Evolutionary conservation across 2,888 invertebrate genomes (phyloP).

Genomic region (Leptarthrus brevirostris): DNA sequence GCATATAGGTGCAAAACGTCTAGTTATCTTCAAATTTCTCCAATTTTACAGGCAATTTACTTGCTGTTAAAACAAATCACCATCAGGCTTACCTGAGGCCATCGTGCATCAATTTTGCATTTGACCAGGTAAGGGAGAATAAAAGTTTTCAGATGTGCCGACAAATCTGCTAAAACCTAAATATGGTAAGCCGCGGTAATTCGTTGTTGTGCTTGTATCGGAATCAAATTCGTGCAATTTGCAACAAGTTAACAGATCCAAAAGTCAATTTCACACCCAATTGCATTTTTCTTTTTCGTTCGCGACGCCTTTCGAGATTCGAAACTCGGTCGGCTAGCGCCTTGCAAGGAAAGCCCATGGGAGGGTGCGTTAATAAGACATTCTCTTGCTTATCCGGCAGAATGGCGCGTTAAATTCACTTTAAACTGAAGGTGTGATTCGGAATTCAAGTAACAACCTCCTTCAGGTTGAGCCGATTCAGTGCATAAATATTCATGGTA

Average conservation of each 20-base stretch:
- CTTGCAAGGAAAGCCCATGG: neutral
- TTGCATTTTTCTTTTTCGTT: conserved; percentile 49
- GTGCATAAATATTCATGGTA: conserved; percentile 48
- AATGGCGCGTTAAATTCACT: conserved; percentile 36
- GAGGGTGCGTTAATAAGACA: conserved; percentile 37
- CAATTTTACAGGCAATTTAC: neutral
- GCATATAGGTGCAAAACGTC: neutral
- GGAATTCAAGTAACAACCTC: conserved; percentile 43
- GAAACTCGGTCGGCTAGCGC: conserved; percentile 1
- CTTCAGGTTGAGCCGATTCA: conserved; percentile 33
- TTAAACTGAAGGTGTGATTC: conserved; percentile 45
- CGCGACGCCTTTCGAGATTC: neutral
- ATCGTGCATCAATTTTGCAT: conserved; percentile 4
- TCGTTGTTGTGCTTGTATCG: neutral
- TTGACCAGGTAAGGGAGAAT: neutral
- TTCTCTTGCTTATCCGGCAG: conserved; percentile 16
- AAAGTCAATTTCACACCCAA: conserved; percentile 54
- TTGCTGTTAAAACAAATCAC: neutral
- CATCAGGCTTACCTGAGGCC: neutral
- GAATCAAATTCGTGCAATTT: conserved; percentile 9
- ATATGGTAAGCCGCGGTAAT: neutral
- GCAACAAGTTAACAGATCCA: conserved; percentile 21
- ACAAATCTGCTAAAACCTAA: neutral
- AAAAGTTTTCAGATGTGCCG: neutral
- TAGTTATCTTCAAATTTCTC: neutral